phyloP scores from a whole-genome alignment of 2,888 invertebrate species.

The Sclerodermus sp. region DNA sequence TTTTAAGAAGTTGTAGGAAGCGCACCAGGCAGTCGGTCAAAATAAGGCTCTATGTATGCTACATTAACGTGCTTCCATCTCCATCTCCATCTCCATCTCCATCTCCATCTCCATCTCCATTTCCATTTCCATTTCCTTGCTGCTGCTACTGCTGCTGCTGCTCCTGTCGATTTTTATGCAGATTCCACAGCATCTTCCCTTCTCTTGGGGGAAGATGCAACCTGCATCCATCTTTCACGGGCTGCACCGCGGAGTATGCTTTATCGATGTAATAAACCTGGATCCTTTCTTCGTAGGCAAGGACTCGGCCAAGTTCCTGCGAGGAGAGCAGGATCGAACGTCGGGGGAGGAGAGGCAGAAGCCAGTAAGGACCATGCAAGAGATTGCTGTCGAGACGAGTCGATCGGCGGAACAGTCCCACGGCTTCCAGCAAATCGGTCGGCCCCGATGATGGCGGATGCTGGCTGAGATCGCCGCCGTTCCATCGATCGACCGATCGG shows the following conservation, averaged over 20 bases:
- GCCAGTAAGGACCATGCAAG: slow-evolving; percentile 22
- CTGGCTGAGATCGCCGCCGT: slow-evolving; percentile 1
- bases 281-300: background rate
- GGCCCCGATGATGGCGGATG: slow-evolving; percentile 38
- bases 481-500: background rate
- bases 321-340: slow-evolving; percentile 2
- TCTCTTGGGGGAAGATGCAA: background rate
- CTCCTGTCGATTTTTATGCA: too few species aligned
- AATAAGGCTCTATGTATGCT: slow-evolving; percentile 31
- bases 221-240: too few species aligned
- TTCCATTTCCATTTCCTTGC: too few species aligned
- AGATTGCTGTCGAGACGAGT: slow-evolving; percentile 7
- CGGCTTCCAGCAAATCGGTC: slow-evolving; percentile 18
- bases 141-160: too few species aligned
- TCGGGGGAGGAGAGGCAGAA: slow-evolving; percentile 4
- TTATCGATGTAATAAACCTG: too few species aligned
- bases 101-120: too few species aligned
- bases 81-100: too few species aligned
- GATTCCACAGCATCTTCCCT: background rate
- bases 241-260: too few species aligned
- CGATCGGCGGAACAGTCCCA: slow-evolving; percentile 10
- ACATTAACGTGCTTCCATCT: too few species aligned
- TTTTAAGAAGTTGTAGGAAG: slow-evolving; percentile 49
- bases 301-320: too few species aligned
- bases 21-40: slow-evolving; percentile 41